Evolutionary conservation across 2,797 vertebrate species (phyloP).

Genomic region (Lerista edwardsae): DNA sequence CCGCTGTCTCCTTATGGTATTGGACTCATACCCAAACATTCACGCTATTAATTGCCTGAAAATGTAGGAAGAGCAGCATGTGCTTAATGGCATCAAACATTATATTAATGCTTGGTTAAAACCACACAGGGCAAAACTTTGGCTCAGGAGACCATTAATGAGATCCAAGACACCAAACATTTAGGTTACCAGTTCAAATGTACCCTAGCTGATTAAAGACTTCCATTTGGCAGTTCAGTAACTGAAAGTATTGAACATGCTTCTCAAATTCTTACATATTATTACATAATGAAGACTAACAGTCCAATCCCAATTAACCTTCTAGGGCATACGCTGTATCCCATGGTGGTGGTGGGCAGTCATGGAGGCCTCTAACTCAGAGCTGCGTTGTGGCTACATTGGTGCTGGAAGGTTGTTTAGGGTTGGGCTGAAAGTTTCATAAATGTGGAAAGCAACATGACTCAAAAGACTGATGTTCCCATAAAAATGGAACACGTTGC

Average conservation of each 20-base stretch:
- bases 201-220: neutral
- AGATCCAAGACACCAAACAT: neutral
- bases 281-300: too few species aligned
- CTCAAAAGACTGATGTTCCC: too few species aligned
- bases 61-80: neutral
- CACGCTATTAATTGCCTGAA: slow-evolving; percentile 9
- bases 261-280: too few species aligned
- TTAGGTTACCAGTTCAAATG: neutral
- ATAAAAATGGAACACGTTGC: too few species aligned
- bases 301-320: too few species aligned
- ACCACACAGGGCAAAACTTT: neutral
- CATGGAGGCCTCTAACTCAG: too few species aligned
- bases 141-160: neutral
- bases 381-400: too few species aligned
- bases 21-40: neutral
- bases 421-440: neutral
- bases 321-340: too few species aligned
- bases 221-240: neutral
- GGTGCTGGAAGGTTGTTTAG: too few species aligned
- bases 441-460: neutral
- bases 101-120: neutral
- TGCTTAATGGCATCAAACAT: neutral
- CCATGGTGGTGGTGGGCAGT: too few species aligned
- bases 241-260: neutral
- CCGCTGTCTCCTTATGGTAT: neutral